Conservation (phyloP, 2,888 invertebrate species). For the Synanthedon myopaeformis region DNA sequence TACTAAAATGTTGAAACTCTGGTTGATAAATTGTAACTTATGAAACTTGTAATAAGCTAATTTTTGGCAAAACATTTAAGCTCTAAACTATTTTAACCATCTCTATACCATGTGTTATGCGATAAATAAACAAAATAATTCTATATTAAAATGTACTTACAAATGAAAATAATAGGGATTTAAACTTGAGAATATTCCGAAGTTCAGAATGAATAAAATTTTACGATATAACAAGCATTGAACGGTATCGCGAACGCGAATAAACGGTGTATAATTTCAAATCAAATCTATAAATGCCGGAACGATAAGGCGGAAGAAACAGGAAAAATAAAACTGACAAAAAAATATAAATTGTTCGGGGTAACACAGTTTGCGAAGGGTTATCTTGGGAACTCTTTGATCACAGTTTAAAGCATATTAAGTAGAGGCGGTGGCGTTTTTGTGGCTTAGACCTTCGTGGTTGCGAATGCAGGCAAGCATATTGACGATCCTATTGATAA, state of each 20-base stretch:
- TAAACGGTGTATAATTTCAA: not conserved
- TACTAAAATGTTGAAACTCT: too few species aligned
- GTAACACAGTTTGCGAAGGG: not conserved
- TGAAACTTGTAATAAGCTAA: too few species aligned
- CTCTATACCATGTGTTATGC: not conserved
- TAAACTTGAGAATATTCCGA: not conserved
- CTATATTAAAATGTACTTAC: too few species aligned
- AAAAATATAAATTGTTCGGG: not conserved
- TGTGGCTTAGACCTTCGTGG: too few species aligned
- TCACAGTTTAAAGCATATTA: constrained; percentile 14
- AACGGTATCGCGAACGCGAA: not conserved
- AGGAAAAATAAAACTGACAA: not conserved
- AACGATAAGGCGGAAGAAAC: constrained; percentile 4
- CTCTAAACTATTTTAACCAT: too few species aligned
- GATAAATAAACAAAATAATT: not conserved
- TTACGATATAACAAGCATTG: not conserved
- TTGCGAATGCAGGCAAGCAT: too few species aligned
- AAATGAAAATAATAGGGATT: not conserved
- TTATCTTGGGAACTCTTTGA: constrained; percentile 12
- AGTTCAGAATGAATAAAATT: not conserved
- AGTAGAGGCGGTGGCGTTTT: not conserved
- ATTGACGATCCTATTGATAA: too few species aligned
- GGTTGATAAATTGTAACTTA: too few species aligned
- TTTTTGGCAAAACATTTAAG: too few species aligned
- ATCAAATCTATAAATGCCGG: constrained; percentile 3